These are phyloP conservation scores for Enteromius argenteus DNA, from an alignment of 2,797 vertebrate species.

Conservation along the genomic window DNA sequence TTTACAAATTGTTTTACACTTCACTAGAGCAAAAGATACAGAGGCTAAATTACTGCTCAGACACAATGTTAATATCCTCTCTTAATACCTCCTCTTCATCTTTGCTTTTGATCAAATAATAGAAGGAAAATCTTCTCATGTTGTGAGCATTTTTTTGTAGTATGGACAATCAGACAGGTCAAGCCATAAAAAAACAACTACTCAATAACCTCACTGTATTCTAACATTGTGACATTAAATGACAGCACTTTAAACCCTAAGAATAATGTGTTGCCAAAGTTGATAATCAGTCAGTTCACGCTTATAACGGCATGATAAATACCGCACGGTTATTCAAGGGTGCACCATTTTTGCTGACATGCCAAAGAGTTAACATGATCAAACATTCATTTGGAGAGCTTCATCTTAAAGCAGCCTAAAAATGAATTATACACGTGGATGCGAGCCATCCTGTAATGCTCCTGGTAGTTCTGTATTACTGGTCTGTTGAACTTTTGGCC, in stretches of 20 bases:
- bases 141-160: background rate
- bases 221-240: constrained; percentile 3
- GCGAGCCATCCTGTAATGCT: constrained; percentile 75
- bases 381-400: constrained; percentile 35
- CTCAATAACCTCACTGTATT: background rate
- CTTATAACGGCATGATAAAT: constrained; percentile 39
- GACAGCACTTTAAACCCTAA: constrained; percentile 28
- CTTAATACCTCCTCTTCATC: constrained; percentile 65
- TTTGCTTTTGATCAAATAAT: constrained; percentile 68
- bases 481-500: constrained; percentile 81
- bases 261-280: constrained; percentile 38
- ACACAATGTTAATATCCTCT: constrained; percentile 71
- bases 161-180: background rate
- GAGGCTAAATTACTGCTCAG: constrained; percentile 64
- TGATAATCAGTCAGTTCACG: constrained; percentile 30
- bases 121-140: constrained; percentile 4
- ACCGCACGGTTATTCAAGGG: constrained; percentile 5
- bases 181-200: background rate
- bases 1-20: constrained; percentile 66
- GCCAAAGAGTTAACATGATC: constrained; percentile 22
- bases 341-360: constrained; percentile 31
- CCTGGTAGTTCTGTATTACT: constrained; percentile 81
- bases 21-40: constrained; percentile 63
- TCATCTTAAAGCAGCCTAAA: constrained; percentile 56
- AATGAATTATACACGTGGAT: constrained; percentile 74